Base-by-base conservation (phyloP, 2,888 invertebrate genomes). In the Phengaris alcon region DNA sequence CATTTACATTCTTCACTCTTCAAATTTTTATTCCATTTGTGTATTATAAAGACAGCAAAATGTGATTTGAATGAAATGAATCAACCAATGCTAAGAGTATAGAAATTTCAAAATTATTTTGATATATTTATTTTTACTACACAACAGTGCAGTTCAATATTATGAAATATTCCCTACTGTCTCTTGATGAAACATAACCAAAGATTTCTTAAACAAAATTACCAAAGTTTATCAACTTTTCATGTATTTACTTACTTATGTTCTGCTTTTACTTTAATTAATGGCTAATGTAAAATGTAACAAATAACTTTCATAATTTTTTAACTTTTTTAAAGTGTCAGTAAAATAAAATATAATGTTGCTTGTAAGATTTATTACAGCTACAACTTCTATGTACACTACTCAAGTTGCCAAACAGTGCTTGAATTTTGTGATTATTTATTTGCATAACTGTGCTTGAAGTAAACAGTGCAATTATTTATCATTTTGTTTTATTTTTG, bases 391-490 rank as follows among this genome's bases (percentile, higher is more conserved):
- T 77, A 76, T 79, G 68, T 75, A 22, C 78, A 64, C 77, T 81
- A 82, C 84, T 83, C 82, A 77, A 80, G 84, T 83, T 83, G 84
- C 84, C 84, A 84, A 84, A 84, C 79, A 78, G 73, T 81, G 82
- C 82, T 82, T 82, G 82, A 83, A 83, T 83, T 82, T 75, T 81
- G 81, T 86, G 83, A 86, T 84, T 88, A 86, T 91, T 91, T 91
- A 90, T 92, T 91, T 91, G 93, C 91, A 90, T 91, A 88, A 87
- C 77, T 78, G 77, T 77, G 92, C 92, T 92, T 92, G 81, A 84
- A 82, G 89, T 85, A 89, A 91, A 90, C 90, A 88, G 87, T 90
- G 91, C 89, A 91, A 90, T 90, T 89, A 86, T 89, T 91, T 87
- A 83, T 85, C 84, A 83, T 83, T 82, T 82, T 79, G 77, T 82